These are phyloP conservation scores for Heliconius himera DNA, from an alignment of 1,140 invertebrate species.

Conservation along the genomic window DNA sequence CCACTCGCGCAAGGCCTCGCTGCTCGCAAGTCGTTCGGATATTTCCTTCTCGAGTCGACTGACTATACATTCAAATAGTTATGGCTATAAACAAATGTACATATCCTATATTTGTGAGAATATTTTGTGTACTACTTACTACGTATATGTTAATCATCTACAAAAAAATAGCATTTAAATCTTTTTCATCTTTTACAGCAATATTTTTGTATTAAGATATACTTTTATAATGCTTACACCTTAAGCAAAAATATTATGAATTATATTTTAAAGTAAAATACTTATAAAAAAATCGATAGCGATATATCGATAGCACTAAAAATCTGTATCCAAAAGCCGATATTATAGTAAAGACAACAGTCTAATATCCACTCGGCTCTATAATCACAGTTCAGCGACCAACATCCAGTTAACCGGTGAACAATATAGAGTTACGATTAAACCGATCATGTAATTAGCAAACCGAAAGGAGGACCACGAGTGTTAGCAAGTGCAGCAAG, in stretches of 20 bases:
- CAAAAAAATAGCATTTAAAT: too few relatives aligned
- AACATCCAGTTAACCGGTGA: too few relatives aligned
- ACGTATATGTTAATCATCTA: too few relatives aligned
- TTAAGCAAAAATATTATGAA: neutral
- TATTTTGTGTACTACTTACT: neutral
- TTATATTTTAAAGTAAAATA: neutral
- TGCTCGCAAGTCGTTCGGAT: conserved; percentile 18
- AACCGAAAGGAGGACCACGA: conserved; percentile 11
- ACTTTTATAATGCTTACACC: too few relatives aligned
- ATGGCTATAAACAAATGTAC: neutral
- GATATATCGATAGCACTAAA: neutral
- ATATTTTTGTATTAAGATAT: neutral
- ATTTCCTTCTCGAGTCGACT: conserved; percentile 27
- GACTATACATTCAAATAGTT: neutral
- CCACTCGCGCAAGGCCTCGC: conserved; percentile 37
- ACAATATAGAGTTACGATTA: neutral
- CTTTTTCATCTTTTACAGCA: neutral
- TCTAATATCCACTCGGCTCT: neutral
- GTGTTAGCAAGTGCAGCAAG: conserved; percentile 4
- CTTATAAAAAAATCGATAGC: neutral
- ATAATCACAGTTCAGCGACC: neutral
- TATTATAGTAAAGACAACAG: neutral
- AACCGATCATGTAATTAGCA: neutral
- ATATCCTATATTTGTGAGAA: neutral
- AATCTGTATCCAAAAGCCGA: neutral